Evolutionary conservation across 2,797 vertebrate species (phyloP).

Genomic region (Acanthornis magna): DNA sequence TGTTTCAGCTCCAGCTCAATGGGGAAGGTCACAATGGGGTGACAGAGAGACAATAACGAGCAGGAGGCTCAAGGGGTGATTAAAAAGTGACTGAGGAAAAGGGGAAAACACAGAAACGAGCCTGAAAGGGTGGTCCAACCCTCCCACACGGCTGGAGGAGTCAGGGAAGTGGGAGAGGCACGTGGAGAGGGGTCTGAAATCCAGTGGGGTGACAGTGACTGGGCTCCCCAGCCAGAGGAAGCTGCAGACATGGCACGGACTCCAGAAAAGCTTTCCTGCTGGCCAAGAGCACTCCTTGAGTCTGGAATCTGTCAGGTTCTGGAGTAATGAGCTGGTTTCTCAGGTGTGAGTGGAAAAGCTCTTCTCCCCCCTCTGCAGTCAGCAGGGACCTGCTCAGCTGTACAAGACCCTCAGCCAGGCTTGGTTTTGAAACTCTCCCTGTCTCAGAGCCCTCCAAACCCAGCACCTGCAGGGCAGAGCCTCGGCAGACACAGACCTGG

Average conservation of each 20-base stretch:
- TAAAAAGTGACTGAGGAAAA: neutral
- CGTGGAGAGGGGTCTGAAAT: neutral
- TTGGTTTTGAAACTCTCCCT: neutral
- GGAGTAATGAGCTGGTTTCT: neutral
- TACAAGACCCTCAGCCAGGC: neutral
- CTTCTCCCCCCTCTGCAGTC: neutral
- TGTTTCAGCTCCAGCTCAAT: fast-evolving
- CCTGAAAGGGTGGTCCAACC: neutral
- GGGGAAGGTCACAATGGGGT: neutral
- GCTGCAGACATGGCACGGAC: neutral
- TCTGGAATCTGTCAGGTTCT: neutral
- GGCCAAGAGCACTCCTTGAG: neutral
- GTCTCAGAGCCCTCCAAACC: neutral
- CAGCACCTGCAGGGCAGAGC: neutral
- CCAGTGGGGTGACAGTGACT: fast-evolving
- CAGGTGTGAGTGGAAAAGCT: neutral
- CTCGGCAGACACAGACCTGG: too few species aligned
- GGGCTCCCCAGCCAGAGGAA: neutral
- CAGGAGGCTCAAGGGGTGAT: neutral
- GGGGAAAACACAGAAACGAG: neutral
- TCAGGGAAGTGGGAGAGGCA: neutral
- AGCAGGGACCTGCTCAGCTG: neutral
- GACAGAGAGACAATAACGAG: neutral
- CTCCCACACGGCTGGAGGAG: neutral
- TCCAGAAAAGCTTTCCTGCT: neutral